These are phyloP conservation scores for Drosophila triauraria DNA, from an alignment of 1,140 invertebrate species.

Conservation along the genomic window DNA sequence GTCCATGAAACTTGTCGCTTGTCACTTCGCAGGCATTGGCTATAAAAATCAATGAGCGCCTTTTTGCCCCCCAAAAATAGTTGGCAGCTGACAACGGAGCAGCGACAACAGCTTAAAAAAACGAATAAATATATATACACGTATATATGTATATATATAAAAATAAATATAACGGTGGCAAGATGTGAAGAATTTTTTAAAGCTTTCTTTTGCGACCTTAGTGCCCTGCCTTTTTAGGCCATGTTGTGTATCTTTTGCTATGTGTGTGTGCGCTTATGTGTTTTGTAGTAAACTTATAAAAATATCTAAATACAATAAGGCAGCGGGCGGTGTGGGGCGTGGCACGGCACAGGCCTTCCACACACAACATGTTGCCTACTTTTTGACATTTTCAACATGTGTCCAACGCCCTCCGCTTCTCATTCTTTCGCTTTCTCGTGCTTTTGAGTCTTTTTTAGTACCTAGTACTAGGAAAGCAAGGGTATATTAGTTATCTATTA, in stretches of 20 bases:
- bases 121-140: conserved; percentile 4
- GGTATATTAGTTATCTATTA: neutral
- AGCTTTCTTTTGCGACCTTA: conserved; percentile 63
- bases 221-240: conserved; percentile 48
- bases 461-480: neutral
- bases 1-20: conserved; percentile 46
- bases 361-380: conserved; percentile 80
- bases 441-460: conserved; percentile 19
- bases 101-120: conserved; percentile 26
- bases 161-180: conserved; percentile 45
- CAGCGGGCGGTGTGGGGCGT: conserved; percentile 13
- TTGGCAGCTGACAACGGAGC: conserved; percentile 66
- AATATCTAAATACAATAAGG: conserved; percentile 64
- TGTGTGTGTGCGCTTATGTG: conserved; percentile 33
- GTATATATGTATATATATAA: neutral
- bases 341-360: conserved; percentile 36
- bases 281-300: conserved; percentile 65
- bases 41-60: conserved; percentile 78
- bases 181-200: conserved; percentile 69
- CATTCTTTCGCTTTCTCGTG: neutral
- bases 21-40: conserved; percentile 67
- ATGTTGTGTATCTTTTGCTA: conserved; percentile 27
- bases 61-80: conserved; percentile 55
- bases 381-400: conserved; percentile 83
- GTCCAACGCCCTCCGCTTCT: conserved; percentile 55